Percentiles rank a stretch among this genome's conserved stretches.
These are phyloP conservation scores for Metridium senile DNA, from an alignment of 92 coral and sea anemone genomes.

Conservation along the genomic window DNA sequence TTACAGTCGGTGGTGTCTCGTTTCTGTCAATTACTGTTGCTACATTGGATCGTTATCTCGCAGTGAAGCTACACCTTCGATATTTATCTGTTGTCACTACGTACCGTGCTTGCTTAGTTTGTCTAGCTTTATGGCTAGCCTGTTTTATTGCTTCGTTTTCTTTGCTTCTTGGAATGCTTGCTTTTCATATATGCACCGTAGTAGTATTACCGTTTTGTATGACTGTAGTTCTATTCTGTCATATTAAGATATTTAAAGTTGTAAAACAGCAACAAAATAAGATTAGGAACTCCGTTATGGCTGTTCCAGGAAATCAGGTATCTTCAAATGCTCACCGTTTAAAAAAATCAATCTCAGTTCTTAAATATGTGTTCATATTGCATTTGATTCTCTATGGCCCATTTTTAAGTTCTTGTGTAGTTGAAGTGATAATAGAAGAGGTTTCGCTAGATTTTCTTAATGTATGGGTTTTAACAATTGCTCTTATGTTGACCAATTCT, in stretches of 20 bases:
- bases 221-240: not conserved
- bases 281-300: not conserved
- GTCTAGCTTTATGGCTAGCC: not conserved
- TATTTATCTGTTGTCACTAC: not conserved
- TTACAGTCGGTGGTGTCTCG: not conserved
- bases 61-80: conserved; percentile 3
- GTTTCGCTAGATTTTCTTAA: not conserved
- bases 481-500: not conserved
- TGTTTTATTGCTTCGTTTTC: not conserved
- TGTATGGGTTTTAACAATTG: not conserved
- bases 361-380: not conserved
- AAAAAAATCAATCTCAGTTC: not conserved
- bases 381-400: not conserved
- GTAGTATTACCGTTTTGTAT: not conserved
- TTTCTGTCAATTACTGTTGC: not conserved
- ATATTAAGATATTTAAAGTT: not conserved
- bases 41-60: conserved; percentile 12
- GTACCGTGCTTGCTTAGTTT: not conserved
- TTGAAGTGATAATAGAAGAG: not conserved
- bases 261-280: conserved; percentile 8
- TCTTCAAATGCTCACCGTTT: not conserved
- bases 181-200: not conserved
- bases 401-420: not conserved
- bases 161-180: not conserved
- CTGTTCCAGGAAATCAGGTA: not conserved